Conservation (phyloP, 2,888 invertebrate species). For the Caenorhabditis sinica region DNA sequence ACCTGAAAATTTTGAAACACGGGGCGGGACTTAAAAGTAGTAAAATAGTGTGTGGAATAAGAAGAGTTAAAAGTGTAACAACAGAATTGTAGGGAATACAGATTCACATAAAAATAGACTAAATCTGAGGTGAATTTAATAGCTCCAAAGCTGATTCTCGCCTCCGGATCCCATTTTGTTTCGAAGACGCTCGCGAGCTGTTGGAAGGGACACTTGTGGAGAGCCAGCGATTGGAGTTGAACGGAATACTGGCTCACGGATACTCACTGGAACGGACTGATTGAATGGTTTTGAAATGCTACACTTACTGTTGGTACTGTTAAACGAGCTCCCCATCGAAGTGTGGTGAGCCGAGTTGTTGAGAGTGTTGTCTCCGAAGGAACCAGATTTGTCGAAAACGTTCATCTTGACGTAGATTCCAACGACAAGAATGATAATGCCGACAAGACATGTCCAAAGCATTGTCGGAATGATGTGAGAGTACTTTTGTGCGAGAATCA, state of each 20-base stretch:
- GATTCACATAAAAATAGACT: conserved; percentile 4
- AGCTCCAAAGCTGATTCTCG: conserved; percentile 57
- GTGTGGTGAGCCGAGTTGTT: conserved; percentile 43
- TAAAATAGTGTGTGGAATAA: conserved; percentile 9
- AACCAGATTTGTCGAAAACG: conserved; percentile 52
- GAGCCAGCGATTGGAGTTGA: conserved; percentile 66
- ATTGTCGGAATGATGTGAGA: conserved; percentile 67
- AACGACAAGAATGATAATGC: conserved; percentile 44
- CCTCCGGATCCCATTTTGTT: conserved; percentile 57
- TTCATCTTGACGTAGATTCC: conserved; percentile 57
- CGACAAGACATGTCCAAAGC: conserved; percentile 65
- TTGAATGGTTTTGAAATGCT: no score
- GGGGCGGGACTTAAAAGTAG: conserved; percentile 14
- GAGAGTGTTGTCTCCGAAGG: conserved; percentile 50
- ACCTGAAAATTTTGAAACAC: conserved; percentile 16
- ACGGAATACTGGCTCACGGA: conserved; percentile 59
- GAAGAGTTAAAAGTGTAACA: conserved; percentile 21
- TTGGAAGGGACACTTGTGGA: conserved; percentile 37
- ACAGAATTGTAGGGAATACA: background rate
- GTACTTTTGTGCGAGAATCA: conserved; percentile 68
- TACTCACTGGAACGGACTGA: conserved; percentile 32
- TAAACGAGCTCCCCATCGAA: conserved; percentile 58
- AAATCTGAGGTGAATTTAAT: background rate
- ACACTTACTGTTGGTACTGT: conserved; percentile 26
- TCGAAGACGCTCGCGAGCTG: conserved; percentile 54